Base-by-base conservation (phyloP, 2,797 vertebrate species). In the Trachurus trachurus region DNA sequence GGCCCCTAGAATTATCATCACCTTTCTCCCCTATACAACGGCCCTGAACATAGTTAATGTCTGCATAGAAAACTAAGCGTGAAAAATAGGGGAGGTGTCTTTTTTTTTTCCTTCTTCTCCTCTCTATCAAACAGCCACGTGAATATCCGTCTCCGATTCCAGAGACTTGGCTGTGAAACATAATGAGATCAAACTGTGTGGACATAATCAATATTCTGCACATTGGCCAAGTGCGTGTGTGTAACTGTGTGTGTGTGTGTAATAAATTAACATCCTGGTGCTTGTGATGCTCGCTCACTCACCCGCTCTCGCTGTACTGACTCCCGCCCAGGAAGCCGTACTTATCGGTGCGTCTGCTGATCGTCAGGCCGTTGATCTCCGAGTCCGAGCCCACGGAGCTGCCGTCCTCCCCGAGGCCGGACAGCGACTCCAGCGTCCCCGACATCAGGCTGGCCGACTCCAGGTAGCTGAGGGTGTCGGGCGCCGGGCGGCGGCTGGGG, bases 361-460 rank as follows among this genome's bases (percentile, higher is more conserved):
- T 83, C 9, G 95, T 69, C 66, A 96, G 70, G 47, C 96, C 97
- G 5, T 97, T 97, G 87, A 96, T 93, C 90, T 98, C 97, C 0
- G 97, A 98, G 91, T 98, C 97, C 0, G 97, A 98, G 50, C 97
- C 97, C 74, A 97, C 2, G 1, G 97, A 98, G 91, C 97, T 98
- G 50, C 92, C 93, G 47, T 98, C 97, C 53, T 98, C 97, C 3
- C 95, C 94, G 49, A 96, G 81, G 8, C 95, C 95, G 2, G 94
- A 94, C 74, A 98, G 92, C 10, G 97, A 98, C 87, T 98, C 97
- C 92, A 97, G 66, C 0, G 97, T 98, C 45, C 97, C 97, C 0
- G 97, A 98, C 95, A 98, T 97, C 71, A 98, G 53, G 88, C 97
- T 98, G 76, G 96, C 97, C 0, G 97, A 97, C 82, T 98, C 97